Evolutionary conservation across 2,888 invertebrate genomes (phyloP), one percentile per base, ranked within the genome.

Genomic region (Monochamus alternatus): DNA sequence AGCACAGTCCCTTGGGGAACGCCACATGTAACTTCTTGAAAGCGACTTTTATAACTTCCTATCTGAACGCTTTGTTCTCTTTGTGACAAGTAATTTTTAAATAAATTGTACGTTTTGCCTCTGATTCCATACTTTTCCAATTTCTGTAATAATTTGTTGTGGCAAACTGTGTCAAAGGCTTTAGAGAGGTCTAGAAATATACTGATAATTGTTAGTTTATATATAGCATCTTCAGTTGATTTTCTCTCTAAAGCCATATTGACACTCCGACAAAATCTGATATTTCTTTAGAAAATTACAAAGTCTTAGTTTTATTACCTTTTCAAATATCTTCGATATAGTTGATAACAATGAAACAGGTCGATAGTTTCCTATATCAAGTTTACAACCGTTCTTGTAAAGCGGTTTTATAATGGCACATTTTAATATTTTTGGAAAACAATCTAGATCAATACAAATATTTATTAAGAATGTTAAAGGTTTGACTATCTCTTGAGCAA

Each of bases 401-500:
- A 64, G 44, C 3, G 64, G 44, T 14, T 64, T 64, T 43, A 64
- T 64, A 9, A 43, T 14, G 38, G 64, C 64, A 44, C 64, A 64
- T 44, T 64, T 64, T 44, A 60, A n/a, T 12, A 38, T 22, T 64
- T 64, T 64, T 64, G 64, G 64, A 64, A 64, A 64, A 64, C 14
- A 64, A 8, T 43, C 44, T 14, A 43, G 5, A 38, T 64, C 64
- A 2, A 64, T 8, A 64, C 44, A 64, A 2, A n/a, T 44, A 64
- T 64, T 64, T 64, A 43, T 64, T 64, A 64, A 3, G 22, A 8
- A 64, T n/a, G 64, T 64, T 64, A 64, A 44, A n/a, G 64, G 64
- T 14, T 43, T n/a, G n/a, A 64, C 44, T n/a, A 64, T 64, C 38
- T 64, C 64, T 5, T 64, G 44, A n/a, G n/a, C n/a, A 43, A 64